These are phyloP conservation scores for Drosophila pseudoananassae DNA, from an alignment of 1,140 invertebrate genomes.

Conservation along the genomic window DNA sequence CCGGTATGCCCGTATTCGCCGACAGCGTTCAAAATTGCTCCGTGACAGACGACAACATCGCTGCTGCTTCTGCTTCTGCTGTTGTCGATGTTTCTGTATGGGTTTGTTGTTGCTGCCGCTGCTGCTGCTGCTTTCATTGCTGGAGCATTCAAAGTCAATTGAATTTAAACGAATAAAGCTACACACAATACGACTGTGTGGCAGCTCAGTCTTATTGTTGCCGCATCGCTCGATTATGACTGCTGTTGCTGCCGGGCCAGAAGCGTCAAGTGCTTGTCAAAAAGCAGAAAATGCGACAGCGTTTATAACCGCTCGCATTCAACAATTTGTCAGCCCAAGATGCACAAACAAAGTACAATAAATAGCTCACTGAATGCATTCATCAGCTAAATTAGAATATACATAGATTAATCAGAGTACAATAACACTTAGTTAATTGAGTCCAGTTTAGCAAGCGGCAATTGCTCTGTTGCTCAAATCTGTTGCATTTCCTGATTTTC, in stretches of 20 bases:
- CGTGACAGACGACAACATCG: slow-evolving; percentile 57
- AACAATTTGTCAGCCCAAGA: slow-evolving; percentile 59
- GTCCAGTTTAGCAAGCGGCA: slow-evolving; percentile 26
- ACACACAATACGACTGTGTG: slow-evolving; percentile 66
- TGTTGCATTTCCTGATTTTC: slow-evolving; percentile 43
- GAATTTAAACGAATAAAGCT: slow-evolving; percentile 81
- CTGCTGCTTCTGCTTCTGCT: slow-evolving; percentile 11
- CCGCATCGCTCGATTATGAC: slow-evolving; percentile 57
- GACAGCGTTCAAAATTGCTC: slow-evolving; percentile 47
- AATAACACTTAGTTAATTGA: slow-evolving; percentile 49
- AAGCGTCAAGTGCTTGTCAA: slow-evolving; percentile 64
- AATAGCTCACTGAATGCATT: slow-evolving; percentile 49
- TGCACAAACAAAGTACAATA: slow-evolving; percentile 49
- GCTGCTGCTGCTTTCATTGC: slow-evolving; percentile 62
- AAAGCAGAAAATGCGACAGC: slow-evolving; percentile 27
- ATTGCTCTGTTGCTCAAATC: slow-evolving; percentile 32
- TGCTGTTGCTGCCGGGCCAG: slow-evolving; percentile 32
- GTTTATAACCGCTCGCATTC: slow-evolving; percentile 44
- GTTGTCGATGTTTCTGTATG: slow-evolving; percentile 16
- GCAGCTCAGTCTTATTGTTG: slow-evolving; percentile 50
- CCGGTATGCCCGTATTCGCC: slow-evolving; percentile 45
- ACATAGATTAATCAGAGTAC: slow-evolving; percentile 66
- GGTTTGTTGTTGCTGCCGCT: slow-evolving; percentile 3
- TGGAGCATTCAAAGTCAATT: slow-evolving; percentile 81
- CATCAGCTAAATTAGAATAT: slow-evolving; percentile 68